A percentile compares a stretch with the other conserved stretches of the same genome.
Evolutionary conservation across 37 sponge, comb jelly and placozoan genomes (phyloP).

Genomic region (Halichondria panicea): DNA sequence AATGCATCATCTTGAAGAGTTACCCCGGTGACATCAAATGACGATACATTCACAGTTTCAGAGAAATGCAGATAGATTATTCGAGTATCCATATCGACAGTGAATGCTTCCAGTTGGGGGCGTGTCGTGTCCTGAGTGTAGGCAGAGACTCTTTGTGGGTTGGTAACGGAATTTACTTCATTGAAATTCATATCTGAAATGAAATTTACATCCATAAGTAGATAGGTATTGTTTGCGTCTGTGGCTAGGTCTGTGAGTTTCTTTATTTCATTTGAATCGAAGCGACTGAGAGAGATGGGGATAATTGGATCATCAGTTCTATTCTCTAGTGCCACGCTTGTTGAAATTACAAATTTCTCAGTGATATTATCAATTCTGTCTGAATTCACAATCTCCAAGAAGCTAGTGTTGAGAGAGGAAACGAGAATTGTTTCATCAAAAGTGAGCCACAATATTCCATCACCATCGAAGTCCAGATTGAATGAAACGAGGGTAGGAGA

Average conservation of each 20-base stretch:
- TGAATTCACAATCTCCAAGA: conserved; percentile 43
- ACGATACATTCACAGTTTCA: conserved; percentile 80
- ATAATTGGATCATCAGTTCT: conserved; percentile 71
- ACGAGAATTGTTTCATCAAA: conserved; percentile 76
- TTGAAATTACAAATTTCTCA: conserved; percentile 38
- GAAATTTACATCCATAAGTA: conserved; percentile 41
- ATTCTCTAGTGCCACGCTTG: conserved; percentile 26
- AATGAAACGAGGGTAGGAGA: conserved; percentile 58
- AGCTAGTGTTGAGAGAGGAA: conserved; percentile 30
- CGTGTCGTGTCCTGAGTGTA: conserved; percentile 73
- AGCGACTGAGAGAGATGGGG: conserved; percentile 50
- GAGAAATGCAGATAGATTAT: conserved; percentile 76
- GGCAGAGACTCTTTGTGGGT: conserved; percentile 26
- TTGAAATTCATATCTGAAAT: conserved; percentile 83
- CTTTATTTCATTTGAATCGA: conserved; percentile 82
- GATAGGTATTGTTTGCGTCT: conserved; percentile 59
- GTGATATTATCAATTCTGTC: not conserved
- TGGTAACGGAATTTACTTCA: conserved; percentile 20
- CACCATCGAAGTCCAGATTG: conserved; percentile 68
- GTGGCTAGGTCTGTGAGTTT: conserved; percentile 72
- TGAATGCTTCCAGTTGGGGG: conserved; percentile 64
- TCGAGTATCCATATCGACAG: conserved; percentile 77
- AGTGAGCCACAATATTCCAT: conserved; percentile 66
- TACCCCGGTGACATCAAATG: conserved; percentile 62
- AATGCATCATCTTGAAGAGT: conserved; percentile 66